Percentiles rank a stretch among this genome's conserved stretches.
Evolutionary conservation across 2,797 vertebrate genomes (phyloP).

Genomic region (Petrocephalus sullivani): DNA sequence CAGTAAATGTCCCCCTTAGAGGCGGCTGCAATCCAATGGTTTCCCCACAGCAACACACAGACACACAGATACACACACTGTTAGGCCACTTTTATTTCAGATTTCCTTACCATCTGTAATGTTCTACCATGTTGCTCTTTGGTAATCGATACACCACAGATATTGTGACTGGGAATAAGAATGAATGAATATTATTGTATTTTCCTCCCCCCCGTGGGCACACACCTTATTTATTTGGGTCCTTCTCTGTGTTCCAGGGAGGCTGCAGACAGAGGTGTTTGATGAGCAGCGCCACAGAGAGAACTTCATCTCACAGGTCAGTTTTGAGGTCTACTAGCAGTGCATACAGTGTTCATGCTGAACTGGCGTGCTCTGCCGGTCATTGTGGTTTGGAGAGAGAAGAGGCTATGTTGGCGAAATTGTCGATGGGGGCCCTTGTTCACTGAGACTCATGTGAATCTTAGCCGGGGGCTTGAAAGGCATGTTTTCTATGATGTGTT

Average conservation of each 20-base stretch:
- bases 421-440: not conserved
- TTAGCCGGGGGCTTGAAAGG: not conserved
- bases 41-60: not conserved
- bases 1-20: not conserved
- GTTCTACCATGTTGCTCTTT: not conserved
- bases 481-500: not conserved
- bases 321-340: constrained; percentile 4
- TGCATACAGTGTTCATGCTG: not conserved
- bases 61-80: not conserved
- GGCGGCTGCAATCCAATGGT: not conserved
- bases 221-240: constrained; percentile 12
- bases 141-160: not conserved
- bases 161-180: not conserved
- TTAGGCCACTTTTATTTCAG: not conserved
- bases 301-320: constrained; percentile 56
- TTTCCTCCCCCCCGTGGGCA: not conserved
- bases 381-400: not conserved
- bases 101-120: not conserved
- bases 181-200: not conserved
- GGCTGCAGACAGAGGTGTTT: constrained; percentile 61
- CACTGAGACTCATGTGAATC: not conserved
- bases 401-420: not conserved
- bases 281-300: constrained; percentile 47
- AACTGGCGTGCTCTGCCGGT: not conserved
- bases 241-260: constrained; percentile 44